Evolutionary conservation across 2,888 invertebrate genomes (phyloP), one percentile per base, ranked within the genome.

Genomic region (Amphipoea lucens): DNA sequence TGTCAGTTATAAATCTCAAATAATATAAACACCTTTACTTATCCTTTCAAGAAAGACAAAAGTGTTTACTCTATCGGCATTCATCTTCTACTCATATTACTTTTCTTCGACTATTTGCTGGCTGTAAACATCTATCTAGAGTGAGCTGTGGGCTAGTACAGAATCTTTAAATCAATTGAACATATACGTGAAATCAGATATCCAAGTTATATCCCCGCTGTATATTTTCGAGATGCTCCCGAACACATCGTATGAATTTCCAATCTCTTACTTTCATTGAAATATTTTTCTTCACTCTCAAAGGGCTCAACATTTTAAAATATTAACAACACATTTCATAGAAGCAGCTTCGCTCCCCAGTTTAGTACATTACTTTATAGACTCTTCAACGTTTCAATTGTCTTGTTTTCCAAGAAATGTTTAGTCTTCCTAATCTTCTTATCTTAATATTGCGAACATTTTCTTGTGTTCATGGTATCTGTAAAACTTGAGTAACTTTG

Each of bases 21-120:
- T 76, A 76, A 84, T 76, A 76, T 79, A 81, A 80, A 85, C 85
- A 87, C 85, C 87, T 87, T 87, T 68, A 76, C 72, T 78, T 85
- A 80, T 80, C 74, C 77, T 80, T 87, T 82, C 20, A 76, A 76
- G 69, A 57, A 79, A 87, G 76, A 86, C 87, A 86, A 87, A 87
- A 83, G 78, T 79, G 83, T 86, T 76, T 17, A 69, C 76, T 71
- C 42, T 74, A 81, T 72, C 79, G 69, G 51, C 69, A 78, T 86
- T 72, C 45, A 71, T 76, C 74, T 72, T 79, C 54, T 63, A 71
- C 74, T 74, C 76, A 67, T 67, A 81, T 81, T 77, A 66, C 74
- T 68, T 79, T 68, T 62, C 36, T 66, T 74, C n/a, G 57, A 77
- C 74, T 83, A 60, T 81, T 83, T 77, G 51, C 65, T 6, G 51